These are phyloP conservation scores for Sebastes matsubarae DNA, from an alignment of 2,797 vertebrate species.

Conservation along the genomic window DNA sequence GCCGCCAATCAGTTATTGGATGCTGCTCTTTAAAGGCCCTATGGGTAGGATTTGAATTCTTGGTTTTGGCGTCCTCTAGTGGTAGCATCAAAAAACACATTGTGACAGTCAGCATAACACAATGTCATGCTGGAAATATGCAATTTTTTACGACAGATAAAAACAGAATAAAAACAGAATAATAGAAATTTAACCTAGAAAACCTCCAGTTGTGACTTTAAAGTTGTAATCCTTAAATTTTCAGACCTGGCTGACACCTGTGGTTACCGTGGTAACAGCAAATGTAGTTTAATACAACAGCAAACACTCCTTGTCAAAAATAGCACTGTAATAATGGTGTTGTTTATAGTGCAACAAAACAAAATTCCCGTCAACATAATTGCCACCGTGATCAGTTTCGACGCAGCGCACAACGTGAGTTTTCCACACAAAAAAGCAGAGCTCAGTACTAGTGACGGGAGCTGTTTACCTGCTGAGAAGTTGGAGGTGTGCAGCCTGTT, in stretches of 20 bases:
- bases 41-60: not conserved
- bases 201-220: not conserved
- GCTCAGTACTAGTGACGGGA: not conserved
- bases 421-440: constrained; percentile 1
- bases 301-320: not conserved
- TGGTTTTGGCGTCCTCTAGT: too few relatives aligned
- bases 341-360: not conserved
- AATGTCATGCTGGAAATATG: not conserved
- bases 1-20: not conserved
- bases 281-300: not conserved
- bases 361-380: not conserved
- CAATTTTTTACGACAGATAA: not conserved
- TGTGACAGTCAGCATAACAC: not conserved
- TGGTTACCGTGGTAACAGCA: not conserved
- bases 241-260: not conserved
- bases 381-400: not conserved
- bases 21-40: not conserved
- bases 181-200: too few relatives aligned
- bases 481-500: not conserved
- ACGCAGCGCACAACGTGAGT: not conserved
- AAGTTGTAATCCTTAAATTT: not conserved
- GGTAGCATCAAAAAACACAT: not conserved
- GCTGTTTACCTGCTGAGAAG: constrained; percentile 3
- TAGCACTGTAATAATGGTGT: not conserved
- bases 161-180: not conserved